A percentile compares a stretch with the other conserved stretches of the same genome.
These are phyloP conservation scores for Pentamera pediparva DNA, from an alignment of 53 echinoderm and acorn worm genomes.

Conservation along the genomic window DNA sequence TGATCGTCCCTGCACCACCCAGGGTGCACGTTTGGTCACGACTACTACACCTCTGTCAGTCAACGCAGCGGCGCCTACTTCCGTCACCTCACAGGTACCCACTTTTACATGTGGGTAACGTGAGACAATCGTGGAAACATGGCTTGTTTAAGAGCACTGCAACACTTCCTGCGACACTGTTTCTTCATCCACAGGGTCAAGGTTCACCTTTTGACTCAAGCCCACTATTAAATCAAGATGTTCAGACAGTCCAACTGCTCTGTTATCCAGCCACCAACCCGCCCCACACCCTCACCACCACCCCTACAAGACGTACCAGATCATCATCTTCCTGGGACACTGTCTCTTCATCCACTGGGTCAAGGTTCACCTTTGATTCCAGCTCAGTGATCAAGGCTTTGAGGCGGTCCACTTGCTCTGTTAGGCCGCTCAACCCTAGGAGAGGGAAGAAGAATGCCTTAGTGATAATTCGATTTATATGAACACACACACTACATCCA, in stretches of 20 bases:
- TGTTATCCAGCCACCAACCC: background rate
- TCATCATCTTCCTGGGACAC: constrained; percentile 57
- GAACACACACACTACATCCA: background rate
- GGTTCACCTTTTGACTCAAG: background rate
- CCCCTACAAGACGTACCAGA: constrained; percentile 27
- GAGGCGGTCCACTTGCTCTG: constrained; percentile 60
- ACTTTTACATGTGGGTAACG: no score
- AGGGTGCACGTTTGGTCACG: no score
- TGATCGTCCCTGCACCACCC: no score
- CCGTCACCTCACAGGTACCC: no score
- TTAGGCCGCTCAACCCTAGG: constrained; percentile 49
- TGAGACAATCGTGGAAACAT: no score
- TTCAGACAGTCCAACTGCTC: background rate
- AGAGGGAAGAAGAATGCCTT: background rate
- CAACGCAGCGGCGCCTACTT: no score
- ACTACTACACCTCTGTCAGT: no score
- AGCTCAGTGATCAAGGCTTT: constrained; percentile 59
- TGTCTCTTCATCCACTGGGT: constrained; percentile 78
- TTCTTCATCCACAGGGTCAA: no score
- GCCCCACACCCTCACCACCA: background rate
- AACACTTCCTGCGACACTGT: no score
- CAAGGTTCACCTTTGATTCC: constrained; percentile 66
- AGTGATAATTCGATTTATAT: background rate
- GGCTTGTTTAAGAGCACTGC: no score
- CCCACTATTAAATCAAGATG: background rate